A percentile compares a stretch with the other conserved stretches of the same genome.
phyloP scores from a whole-genome alignment of 1,140 invertebrate genomes.

The Radopholus similis region DNA sequence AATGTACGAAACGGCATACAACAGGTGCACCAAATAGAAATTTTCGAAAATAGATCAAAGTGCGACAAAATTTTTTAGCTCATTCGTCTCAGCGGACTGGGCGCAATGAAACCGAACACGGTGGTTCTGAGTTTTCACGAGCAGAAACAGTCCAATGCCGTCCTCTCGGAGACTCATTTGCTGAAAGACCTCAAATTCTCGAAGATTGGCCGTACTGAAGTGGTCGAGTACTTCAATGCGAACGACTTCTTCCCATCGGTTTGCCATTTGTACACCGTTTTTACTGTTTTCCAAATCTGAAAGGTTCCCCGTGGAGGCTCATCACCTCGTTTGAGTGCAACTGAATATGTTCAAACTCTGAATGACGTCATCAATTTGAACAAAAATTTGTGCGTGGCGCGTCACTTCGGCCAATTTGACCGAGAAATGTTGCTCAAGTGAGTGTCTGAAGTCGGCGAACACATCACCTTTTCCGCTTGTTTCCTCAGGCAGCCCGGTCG shows the following conservation, averaged over 20 bases:
- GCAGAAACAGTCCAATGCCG: conserved; percentile 39
- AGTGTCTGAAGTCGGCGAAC: background rate
- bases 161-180: conserved; percentile 51
- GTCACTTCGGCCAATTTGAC: conserved; percentile 81
- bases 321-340: conserved; percentile 39
- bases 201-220: conserved; percentile 65
- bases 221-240: conserved; percentile 65
- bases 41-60: background rate
- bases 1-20: conserved; percentile 81
- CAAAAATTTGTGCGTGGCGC: conserved; percentile 87
- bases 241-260: conserved; percentile 69
- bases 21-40: conserved; percentile 66
- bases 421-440: conserved; percentile 59
- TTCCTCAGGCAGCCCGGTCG: conserved; percentile 61
- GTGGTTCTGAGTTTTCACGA: conserved; percentile 78
- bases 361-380: conserved; percentile 74
- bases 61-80: conserved; percentile 61
- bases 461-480: conserved; percentile 21
- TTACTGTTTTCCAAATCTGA: background rate
- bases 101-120: conserved; percentile 82
- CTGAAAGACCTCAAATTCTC: conserved; percentile 58
- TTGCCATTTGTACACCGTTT: background rate
- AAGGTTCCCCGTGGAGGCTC: background rate
- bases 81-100: conserved; percentile 83
- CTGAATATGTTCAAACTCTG: conserved; percentile 84